These are phyloP conservation scores for Latrodectus geometricus DNA, from an alignment of 1,140 invertebrate species.

Conservation along the genomic window DNA sequence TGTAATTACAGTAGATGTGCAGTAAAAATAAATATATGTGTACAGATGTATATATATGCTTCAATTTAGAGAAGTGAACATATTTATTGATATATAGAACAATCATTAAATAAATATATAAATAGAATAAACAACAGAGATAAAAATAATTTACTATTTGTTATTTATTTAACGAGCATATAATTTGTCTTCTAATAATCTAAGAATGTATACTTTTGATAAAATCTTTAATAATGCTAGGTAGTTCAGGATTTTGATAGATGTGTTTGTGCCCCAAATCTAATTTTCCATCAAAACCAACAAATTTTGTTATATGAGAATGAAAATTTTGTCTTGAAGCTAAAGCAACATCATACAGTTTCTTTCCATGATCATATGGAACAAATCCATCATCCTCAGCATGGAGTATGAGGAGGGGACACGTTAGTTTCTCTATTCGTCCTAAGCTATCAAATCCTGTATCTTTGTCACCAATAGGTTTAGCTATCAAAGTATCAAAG, in stretches of 20 bases:
- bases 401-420: constrained; percentile 87
- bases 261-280: constrained; percentile 56
- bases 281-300: constrained; percentile 44
- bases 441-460: constrained; percentile 62
- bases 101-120: no score
- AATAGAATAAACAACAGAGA: no score
- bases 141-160: no score
- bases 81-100: no score
- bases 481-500: constrained; percentile 79
- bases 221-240: constrained; percentile 50
- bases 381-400: constrained; percentile 88
- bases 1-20: no score
- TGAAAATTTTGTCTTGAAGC: constrained; percentile 17
- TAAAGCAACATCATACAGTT: constrained; percentile 71
- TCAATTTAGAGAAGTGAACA: no score
- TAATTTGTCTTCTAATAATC: background rate
- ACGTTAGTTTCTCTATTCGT: constrained; percentile 72
- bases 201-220: constrained; percentile 18
- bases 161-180: no score
- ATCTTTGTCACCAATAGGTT: constrained; percentile 75
- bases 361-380: constrained; percentile 80
- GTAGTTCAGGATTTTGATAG: constrained; percentile 47
- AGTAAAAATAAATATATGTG: no score
- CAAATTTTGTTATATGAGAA: constrained; percentile 31
- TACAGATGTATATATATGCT: no score